phyloP scores from a whole-genome alignment of 2,797 vertebrate genomes.

The Hemibagrus guttatus region DNA sequence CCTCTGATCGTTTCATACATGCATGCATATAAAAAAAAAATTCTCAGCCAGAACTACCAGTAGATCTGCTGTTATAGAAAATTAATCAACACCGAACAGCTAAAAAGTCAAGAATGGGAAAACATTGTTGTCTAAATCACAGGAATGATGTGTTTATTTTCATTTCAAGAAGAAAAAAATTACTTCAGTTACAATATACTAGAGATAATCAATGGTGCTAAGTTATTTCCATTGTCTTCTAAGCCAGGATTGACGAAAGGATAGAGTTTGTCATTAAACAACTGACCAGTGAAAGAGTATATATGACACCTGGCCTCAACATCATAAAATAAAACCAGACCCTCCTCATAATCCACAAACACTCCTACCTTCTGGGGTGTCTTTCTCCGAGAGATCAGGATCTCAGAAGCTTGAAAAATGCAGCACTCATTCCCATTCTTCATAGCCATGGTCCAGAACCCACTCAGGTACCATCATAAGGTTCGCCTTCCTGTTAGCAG shows the following conservation, averaged over 20 bases:
- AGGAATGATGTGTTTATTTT: neutral
- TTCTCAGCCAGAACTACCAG: neutral
- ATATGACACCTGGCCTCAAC: conserved; percentile 38
- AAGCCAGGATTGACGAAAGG: neutral
- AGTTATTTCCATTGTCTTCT: neutral
- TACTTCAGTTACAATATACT: too few species aligned
- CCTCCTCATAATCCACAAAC: conserved; percentile 63
- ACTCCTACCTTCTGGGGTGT: conserved; percentile 42
- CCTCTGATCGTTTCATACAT: neutral
- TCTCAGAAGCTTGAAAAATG: neutral
- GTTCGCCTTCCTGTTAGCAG: too few species aligned
- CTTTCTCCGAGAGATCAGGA: neutral
- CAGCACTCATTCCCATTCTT: neutral
- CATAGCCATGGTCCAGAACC: neutral
- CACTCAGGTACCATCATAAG: neutral
- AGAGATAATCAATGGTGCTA: too few species aligned
- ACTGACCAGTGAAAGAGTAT: conserved; percentile 52
- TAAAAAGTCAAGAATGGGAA: too few species aligned
- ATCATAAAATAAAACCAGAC: conserved; percentile 39
- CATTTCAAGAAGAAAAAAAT: neutral
- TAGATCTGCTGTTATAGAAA: neutral
- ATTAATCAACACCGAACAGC: neutral
- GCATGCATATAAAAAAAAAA: neutral
- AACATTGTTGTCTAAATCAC: neutral
- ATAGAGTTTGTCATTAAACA: conserved; percentile 37